phyloP scores from a whole-genome alignment of 2,113 vertebrate genomes.

The Hiodon tergisus region DNA sequence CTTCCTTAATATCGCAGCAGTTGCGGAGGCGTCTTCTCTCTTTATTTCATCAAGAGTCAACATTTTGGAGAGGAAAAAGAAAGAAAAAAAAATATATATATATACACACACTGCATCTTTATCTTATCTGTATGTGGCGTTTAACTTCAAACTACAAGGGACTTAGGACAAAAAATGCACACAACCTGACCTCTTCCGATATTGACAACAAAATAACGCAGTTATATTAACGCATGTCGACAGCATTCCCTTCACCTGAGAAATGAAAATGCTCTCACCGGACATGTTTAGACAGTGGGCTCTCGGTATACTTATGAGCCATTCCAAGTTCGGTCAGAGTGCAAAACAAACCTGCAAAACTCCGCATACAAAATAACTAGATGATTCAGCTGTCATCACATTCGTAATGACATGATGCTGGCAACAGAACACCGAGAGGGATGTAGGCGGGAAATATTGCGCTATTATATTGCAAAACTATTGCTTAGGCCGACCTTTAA shows the following conservation, averaged over 20 bases:
- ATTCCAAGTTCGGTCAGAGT: neutral
- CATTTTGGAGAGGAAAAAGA: neutral
- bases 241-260: neutral
- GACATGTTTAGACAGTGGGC: constrained; percentile 12
- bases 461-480: no score
- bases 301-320: neutral
- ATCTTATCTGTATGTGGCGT: neutral
- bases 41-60: neutral
- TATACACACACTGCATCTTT: neutral
- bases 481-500: no score
- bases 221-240: neutral
- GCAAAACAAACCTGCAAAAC: neutral
- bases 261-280: constrained; percentile 5
- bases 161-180: no score
- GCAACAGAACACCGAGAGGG: neutral
- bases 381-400: neutral
- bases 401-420: neutral
- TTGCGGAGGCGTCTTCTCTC: neutral
- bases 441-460: no score
- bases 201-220: neutral
- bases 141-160: no score
- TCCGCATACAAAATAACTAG: neutral
- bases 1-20: constrained; percentile 2
- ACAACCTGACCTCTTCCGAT: no score
- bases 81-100: neutral